These are phyloP conservation scores for Hymenochirus boettgeri DNA, from an alignment of 2,113 vertebrate species.

Conservation along the genomic window DNA sequence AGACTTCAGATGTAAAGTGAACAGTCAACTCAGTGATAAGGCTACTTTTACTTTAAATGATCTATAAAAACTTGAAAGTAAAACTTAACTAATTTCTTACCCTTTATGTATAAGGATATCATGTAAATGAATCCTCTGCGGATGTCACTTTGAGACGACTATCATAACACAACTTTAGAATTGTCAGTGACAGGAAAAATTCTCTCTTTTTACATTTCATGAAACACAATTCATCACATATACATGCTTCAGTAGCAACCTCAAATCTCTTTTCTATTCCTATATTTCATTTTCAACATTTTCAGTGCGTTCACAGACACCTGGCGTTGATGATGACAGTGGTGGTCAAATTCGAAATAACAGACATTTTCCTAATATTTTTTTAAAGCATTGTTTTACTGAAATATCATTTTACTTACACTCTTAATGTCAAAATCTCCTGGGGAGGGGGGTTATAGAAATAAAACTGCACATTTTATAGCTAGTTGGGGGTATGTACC, in stretches of 20 bases:
- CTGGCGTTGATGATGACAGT: no score
- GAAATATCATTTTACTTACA: no score
- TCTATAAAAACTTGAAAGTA: background rate
- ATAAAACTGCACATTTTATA: no score
- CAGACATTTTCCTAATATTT: no score
- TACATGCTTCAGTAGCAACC: conserved; percentile 13
- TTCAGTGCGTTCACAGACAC: conserved; percentile 10
- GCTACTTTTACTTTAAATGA: background rate
- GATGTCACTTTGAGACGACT: conserved; percentile 24
- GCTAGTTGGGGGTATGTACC: no score
- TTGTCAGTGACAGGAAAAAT: conserved; percentile 25
- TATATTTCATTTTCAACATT: conserved; percentile 3
- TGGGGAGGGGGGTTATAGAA: no score
- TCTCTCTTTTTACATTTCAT: conserved; percentile 14
- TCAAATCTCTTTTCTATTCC: background rate
- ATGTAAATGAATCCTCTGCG: conserved; percentile 5
- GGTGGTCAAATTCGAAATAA: no score
- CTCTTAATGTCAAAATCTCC: no score
- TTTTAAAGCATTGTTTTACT: no score
- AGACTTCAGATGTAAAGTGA: no score
- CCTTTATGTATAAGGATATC: background rate
- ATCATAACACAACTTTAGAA: conserved; percentile 1
- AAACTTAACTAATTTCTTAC: background rate
- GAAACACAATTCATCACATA: conserved; percentile 21
- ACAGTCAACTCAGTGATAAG: no score